Percentiles rank a stretch among this genome's conserved stretches.
Conservation (phyloP, 2,888 invertebrate genomes). For the Drosophila pullipes region DNA sequence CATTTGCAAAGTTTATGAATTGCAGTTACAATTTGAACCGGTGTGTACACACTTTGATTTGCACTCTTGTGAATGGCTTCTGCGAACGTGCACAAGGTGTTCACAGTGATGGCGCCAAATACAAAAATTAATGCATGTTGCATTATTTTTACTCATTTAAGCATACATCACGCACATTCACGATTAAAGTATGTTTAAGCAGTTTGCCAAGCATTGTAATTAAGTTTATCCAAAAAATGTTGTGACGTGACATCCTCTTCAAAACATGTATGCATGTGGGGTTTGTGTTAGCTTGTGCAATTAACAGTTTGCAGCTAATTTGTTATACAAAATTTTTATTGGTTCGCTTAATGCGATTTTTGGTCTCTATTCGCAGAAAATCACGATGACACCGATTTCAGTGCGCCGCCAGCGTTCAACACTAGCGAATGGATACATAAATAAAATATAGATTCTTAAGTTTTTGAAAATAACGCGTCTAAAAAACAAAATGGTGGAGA, state of each 20-base stretch:
- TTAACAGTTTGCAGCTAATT: slow-evolving; percentile 69
- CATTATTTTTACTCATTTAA: background rate
- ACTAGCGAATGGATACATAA: slow-evolving; percentile 48
- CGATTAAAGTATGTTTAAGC: background rate
- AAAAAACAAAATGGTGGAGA: slow-evolving; percentile 70
- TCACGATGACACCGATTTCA: slow-evolving; percentile 30
- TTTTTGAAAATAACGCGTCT: slow-evolving; percentile 1
- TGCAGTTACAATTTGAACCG: background rate
- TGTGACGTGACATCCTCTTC: slow-evolving; percentile 4
- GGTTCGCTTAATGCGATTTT: slow-evolving; percentile 49
- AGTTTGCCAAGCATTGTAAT: background rate
- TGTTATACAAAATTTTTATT: slow-evolving; percentile 64
- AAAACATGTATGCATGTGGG: slow-evolving; percentile 33
- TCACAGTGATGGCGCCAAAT: slow-evolving; percentile 16
- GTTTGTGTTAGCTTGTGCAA: slow-evolving; percentile 52
- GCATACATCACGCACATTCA: background rate
- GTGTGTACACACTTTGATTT: slow-evolving; percentile 14
- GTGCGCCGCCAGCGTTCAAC: slow-evolving; percentile 39
- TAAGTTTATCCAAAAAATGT: background rate
- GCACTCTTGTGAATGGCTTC: slow-evolving; percentile 24
- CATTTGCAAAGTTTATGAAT: background rate
- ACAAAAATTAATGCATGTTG: background rate
- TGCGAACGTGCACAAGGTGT: slow-evolving; percentile 12
- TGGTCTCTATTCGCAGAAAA: slow-evolving; percentile 29
- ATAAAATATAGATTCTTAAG: slow-evolving; percentile 4